Evolutionary conservation across 2,888 invertebrate genomes (phyloP).

Genomic region (Baccha elongata): DNA sequence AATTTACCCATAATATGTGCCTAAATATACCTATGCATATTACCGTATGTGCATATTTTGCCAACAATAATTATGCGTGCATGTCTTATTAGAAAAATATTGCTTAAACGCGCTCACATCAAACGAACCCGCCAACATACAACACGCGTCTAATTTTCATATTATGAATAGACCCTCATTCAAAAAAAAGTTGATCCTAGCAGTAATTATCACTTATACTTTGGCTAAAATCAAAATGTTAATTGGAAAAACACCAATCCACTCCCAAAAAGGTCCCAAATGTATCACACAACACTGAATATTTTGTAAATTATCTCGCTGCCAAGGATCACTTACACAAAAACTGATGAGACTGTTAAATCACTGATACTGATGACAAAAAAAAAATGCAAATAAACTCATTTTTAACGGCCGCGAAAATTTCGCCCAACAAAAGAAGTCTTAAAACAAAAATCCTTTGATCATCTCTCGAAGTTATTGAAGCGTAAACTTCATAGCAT

Average conservation of each 20-base stretch:
- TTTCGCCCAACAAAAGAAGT: conserved; percentile 34
- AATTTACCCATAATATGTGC: too few species aligned
- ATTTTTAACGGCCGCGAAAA: conserved; percentile 27
- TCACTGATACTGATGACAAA: conserved; percentile 31
- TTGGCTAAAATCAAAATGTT: conserved; percentile 51
- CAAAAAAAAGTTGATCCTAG: background rate
- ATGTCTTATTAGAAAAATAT: background rate
- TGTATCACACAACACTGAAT: conserved; percentile 15
- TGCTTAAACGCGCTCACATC: background rate
- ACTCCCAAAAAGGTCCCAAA: conserved; percentile 21
- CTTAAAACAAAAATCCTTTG: conserved; percentile 61
- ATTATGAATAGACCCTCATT: conserved; percentile 23
- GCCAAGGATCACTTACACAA: conserved; percentile 54
- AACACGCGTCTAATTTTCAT: conserved; percentile 36
- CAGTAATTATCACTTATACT: conserved; percentile 42
- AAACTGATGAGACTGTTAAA: conserved; percentile 17
- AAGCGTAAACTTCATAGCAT: conserved; percentile 68
- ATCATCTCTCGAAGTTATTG: conserved; percentile 58
- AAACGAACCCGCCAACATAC: conserved; percentile 9
- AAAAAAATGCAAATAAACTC: conserved; percentile 41
- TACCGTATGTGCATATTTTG: too few species aligned
- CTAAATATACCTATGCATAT: too few species aligned
- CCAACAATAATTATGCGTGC: too few species aligned
- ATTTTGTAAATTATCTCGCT: conserved; percentile 29
- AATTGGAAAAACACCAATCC: conserved; percentile 67